Evolutionary conservation across 2,113 vertebrate genomes (phyloP).

Genomic region (Gadus macrocephalus): DNA sequence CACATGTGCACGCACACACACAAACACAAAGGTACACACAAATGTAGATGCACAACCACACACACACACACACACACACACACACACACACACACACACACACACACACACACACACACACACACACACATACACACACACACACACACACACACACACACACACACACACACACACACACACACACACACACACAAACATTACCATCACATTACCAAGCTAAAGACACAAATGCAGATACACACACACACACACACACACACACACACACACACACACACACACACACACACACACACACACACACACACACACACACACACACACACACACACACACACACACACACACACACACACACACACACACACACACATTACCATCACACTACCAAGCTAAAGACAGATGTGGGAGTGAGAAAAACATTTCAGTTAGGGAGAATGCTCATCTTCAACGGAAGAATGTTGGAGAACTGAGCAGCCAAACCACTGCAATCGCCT

Average conservation of each 20-base stretch:
- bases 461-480: too few species aligned
- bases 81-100: neutral
- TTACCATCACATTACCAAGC: too few species aligned
- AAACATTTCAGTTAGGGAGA: too few species aligned
- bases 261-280: neutral
- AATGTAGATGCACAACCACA: constrained; percentile 1
- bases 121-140: neutral
- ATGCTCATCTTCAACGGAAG: too few species aligned
- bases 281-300: neutral
- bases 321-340: neutral
- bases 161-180: constrained; percentile 11
- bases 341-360: neutral
- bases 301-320: neutral
- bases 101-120: neutral
- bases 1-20: neutral
- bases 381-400: neutral
- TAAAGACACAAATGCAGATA: constrained; percentile 1
- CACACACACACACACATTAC: neutral
- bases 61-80: too few species aligned
- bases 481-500: too few species aligned
- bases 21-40: neutral
- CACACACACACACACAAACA: neutral
- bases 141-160: neutral
- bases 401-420: too few species aligned
- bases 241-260: constrained; percentile 1